Evolutionary conservation across 2,888 invertebrate species (phyloP), one percentile per base, ranked within the genome.

Genomic region (Malthinus seriepunctatus): DNA sequence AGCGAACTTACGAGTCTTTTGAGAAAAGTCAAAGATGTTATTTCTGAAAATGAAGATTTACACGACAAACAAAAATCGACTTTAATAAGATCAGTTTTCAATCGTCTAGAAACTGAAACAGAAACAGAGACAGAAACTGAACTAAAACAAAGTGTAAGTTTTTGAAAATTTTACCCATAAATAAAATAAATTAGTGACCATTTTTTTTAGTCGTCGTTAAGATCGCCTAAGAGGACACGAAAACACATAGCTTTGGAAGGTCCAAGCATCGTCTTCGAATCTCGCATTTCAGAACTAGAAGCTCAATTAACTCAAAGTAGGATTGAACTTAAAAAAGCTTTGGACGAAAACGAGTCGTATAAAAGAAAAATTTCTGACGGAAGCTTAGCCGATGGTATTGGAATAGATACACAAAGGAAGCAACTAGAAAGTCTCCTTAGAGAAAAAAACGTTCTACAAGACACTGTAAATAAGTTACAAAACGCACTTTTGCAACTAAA

Each of bases 21-120:
- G 9, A 87, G 88, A 0, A 92, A 92, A 81, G 92, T 93, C 3
- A 90, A 90, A 74, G 92, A 92, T 76, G 91, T 93, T 9, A 90
- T 93, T 63, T 88, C 88, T 7, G 93, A 93, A 79, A 93, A 93
- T 69, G 91, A 92, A 69, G 84, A 87, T 51, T 79, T 93, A 0
- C 91, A 91, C 65, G 91, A 91, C 65, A 88, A 87, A 51, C 91
- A 90, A 15, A 82, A 82, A 65, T 81, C 82, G 0, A 12, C 48
- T 8, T n/a, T 62, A 12, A 52, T 59, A n/a, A 59, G 59, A 38
- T 75, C 86, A 3, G 86, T 88, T 72, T 84, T 87, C 64, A 82
- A 86, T 51, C 83, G 86, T 1, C 83, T 86, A 67, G 83, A 83
- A 55, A 82, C 82, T 44, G 83, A 83, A 61, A 78, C 77, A 1